Percentiles rank a stretch among this genome's conserved stretches.
Conservation (phyloP, 2,888 invertebrate genomes). For the Capitulum mitella region DNA sequence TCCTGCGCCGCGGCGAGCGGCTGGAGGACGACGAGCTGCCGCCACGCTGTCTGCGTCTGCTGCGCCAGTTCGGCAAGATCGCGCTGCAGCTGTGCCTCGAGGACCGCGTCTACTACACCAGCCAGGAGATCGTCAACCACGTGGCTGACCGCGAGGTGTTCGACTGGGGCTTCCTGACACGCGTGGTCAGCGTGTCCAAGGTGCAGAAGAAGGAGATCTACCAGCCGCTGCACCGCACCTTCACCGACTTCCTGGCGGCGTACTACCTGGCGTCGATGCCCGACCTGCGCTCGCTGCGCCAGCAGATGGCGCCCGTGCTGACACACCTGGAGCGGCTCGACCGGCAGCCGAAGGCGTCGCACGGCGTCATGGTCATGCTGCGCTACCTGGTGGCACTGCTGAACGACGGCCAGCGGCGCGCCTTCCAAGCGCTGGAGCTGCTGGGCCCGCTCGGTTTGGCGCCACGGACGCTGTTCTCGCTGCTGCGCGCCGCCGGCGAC, state of each 20-base stretch:
- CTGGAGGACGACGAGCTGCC: constrained; percentile 39
- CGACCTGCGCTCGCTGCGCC: constrained; percentile 48
- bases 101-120: constrained; percentile 48
- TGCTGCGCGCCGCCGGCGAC: constrained; percentile 51
- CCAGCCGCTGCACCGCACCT: constrained; percentile 49
- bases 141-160: constrained; percentile 43
- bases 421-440: constrained; percentile 44
- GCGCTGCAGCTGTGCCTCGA: constrained; percentile 49
- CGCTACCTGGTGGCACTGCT: constrained; percentile 50
- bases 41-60: constrained; percentile 37
- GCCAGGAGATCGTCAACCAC: constrained; percentile 48
- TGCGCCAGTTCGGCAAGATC: constrained; percentile 51
- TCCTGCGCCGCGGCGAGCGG: constrained; percentile 39
- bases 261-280: constrained; percentile 52
- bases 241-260: constrained; percentile 52
- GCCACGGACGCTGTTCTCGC: constrained; percentile 49
- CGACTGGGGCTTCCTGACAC: constrained; percentile 47
- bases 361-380: constrained; percentile 42
- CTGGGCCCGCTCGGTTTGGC: constrained; percentile 49
- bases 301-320: constrained; percentile 36
- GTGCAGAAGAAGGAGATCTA: constrained; percentile 37
- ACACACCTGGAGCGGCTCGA: constrained; percentile 31
- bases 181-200: constrained; percentile 40
- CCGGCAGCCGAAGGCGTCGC: constrained; percentile 36
- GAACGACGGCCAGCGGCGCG: constrained; percentile 44